A percentile compares a stretch with the other conserved stretches of the same genome.
Evolutionary conservation across 2,888 invertebrate genomes (phyloP).

Genomic region (Embidobia sp.): DNA sequence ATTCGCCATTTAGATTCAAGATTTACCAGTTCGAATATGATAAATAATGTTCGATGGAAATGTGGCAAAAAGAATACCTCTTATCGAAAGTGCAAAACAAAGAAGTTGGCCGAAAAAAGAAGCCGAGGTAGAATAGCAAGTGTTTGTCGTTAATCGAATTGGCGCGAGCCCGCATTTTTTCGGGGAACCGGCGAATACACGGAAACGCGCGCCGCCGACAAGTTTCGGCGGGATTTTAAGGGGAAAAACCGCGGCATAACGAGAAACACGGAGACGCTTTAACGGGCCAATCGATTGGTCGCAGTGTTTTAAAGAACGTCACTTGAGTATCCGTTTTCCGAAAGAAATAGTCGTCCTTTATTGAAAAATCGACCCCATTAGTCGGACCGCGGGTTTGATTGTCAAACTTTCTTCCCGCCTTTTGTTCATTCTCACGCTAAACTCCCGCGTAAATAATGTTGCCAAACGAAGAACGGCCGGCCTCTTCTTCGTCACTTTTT

Average conservation of each 20-base stretch:
- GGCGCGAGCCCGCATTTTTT: constrained; percentile 36
- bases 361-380: constrained; percentile 81
- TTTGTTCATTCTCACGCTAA: constrained; percentile 66
- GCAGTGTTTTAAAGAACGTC: constrained; percentile 38
- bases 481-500: constrained; percentile 19
- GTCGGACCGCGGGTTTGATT: constrained; percentile 67
- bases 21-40: too few species aligned
- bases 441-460: constrained; percentile 55
- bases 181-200: neutral
- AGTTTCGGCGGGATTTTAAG: constrained; percentile 29
- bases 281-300: constrained; percentile 72
- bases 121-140: constrained; percentile 16
- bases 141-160: constrained; percentile 38
- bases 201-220: constrained; percentile 31
- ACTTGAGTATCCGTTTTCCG: constrained; percentile 44
- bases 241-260: constrained; percentile 51
- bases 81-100: neutral
- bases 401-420: constrained; percentile 67
- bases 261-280: constrained; percentile 71
- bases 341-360: constrained; percentile 72
- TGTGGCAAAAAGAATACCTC: too few species aligned
- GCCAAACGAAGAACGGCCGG: constrained; percentile 21
- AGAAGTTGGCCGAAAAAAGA: too few species aligned
- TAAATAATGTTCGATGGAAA: too few species aligned
- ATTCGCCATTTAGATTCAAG: too few species aligned